Evolutionary conservation across 1,140 invertebrate genomes (phyloP), one percentile per base, ranked within the genome.

Genomic region (Sesamia nonagrioides): DNA sequence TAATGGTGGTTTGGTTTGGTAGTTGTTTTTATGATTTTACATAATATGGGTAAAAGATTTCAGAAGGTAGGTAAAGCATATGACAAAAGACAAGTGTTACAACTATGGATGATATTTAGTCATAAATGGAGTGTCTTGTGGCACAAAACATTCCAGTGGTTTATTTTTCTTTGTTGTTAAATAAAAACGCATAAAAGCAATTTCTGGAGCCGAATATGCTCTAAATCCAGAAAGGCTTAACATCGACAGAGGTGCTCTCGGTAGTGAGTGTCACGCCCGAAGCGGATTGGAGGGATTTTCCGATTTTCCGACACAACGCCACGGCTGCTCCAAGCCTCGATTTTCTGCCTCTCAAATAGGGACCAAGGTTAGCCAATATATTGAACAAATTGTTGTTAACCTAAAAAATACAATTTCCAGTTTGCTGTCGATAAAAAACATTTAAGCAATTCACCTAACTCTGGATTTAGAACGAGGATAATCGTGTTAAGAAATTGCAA

Each of bases 281-380:
- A 82, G 72, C 78, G 80, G 86, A 86, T 84, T 84, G 79, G 52
- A 56, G 61, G 80, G 81, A 80, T 85, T 85, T 85, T 79, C 63
- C 78, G 81, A 84, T 86, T 84, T 83, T 71, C 81, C 71, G 75
- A 79, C 79, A 79, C 79, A 86, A 77, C 77, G 80, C 52, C 72
- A 73, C 74, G 66, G 63, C 54, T 78, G 76, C 42, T 78, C 69
- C 60, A 11, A 40, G 42, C 58, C 58, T 81, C 80, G 72, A 82
- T 84, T 86, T 82, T 83, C 83, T 72, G 77, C 69, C 42, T n/a
- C 27, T 45, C 42, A 52, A 79, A 74, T 78, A 33, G 48, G 48
- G 58, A 63, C 81, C 68, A 85, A 83, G 77, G 73, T 81, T 85
- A 71, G 50, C 56, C 73, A 79, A 79, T 78, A 83, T 58, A 37